Percentiles rank a stretch among this genome's conserved stretches.
These are phyloP conservation scores for Drosophila bocqueti DNA, from an alignment of 1,140 invertebrate genomes.

Conservation along the genomic window DNA sequence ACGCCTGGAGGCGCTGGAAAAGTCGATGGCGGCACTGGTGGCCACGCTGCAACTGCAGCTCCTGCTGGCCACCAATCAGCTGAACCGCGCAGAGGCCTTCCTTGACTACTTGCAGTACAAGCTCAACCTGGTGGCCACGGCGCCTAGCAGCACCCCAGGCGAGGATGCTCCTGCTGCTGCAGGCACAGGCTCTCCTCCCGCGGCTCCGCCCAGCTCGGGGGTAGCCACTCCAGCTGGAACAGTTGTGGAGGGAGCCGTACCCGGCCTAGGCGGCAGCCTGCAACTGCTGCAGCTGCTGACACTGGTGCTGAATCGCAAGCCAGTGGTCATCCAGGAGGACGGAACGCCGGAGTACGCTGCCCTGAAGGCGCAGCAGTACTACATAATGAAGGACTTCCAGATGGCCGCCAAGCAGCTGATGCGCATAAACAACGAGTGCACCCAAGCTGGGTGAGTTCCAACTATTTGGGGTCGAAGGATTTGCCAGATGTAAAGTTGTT, in stretches of 20 bases:
- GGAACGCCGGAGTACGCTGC: slow-evolving; percentile 72
- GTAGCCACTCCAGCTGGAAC: slow-evolving; percentile 34
- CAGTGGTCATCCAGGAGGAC: slow-evolving; percentile 85
- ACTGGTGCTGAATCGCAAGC: slow-evolving; percentile 86
- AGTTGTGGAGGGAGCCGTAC: slow-evolving; percentile 64
- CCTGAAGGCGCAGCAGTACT: slow-evolving; percentile 87
- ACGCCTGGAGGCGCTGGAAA: slow-evolving; percentile 91
- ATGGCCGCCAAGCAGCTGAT: slow-evolving; percentile 86
- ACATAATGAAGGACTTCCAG: slow-evolving; percentile 86
- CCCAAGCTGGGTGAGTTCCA: slow-evolving; percentile 51
- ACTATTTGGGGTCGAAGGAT: accelerated
- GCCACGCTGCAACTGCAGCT: slow-evolving; percentile 85
- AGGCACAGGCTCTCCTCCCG: slow-evolving; percentile 10
- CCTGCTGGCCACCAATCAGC: slow-evolving; percentile 76
- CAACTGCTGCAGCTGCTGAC: slow-evolving; percentile 86
- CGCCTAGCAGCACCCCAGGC: slow-evolving; percentile 73
- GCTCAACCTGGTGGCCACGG: slow-evolving; percentile 60
- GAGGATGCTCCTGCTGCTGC: slow-evolving; percentile 12
- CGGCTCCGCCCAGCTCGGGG: slow-evolving; percentile 50
- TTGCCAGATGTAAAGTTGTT: slow-evolving; percentile 12
- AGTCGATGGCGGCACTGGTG: slow-evolving; percentile 85
- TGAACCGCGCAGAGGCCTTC: slow-evolving; percentile 75
- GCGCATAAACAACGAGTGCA: slow-evolving; percentile 81
- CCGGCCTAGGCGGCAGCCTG: slow-evolving; percentile 69
- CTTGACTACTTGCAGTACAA: slow-evolving; percentile 75